These are phyloP conservation scores for Mola mola DNA, from an alignment of 2,113 vertebrate genomes.

Conservation along the genomic window DNA sequence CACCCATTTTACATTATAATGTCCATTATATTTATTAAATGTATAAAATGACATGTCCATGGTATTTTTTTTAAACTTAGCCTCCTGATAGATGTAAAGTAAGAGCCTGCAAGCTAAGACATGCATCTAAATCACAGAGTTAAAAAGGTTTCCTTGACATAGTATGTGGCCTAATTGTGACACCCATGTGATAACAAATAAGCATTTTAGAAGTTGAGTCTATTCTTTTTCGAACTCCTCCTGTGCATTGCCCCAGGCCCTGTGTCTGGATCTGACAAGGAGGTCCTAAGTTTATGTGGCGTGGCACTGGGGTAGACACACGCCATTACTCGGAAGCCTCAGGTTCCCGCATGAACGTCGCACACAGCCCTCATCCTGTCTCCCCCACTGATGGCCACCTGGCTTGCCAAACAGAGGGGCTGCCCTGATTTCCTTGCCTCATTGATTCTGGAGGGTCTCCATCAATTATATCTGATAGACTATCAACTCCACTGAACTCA, in stretches of 20 bases:
- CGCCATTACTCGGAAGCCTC: slow-evolving; percentile 74
- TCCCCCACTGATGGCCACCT: slow-evolving; percentile 64
- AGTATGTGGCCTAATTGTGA: slow-evolving; percentile 37
- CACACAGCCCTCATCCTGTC: slow-evolving; percentile 56
- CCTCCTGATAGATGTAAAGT: no score
- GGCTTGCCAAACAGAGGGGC: slow-evolving; percentile 69
- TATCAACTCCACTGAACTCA: slow-evolving; percentile 65
- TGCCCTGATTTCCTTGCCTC: slow-evolving; percentile 73
- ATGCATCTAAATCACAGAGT: no score
- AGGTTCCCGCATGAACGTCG: slow-evolving; percentile 69
- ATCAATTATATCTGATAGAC: slow-evolving; percentile 78
- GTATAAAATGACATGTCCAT: no score
- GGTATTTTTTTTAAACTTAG: no score
- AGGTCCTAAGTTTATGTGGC: slow-evolving; percentile 75
- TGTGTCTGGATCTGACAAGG: slow-evolving; percentile 66
- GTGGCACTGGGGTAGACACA: slow-evolving; percentile 71
- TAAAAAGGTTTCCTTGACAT: slow-evolving; percentile 11
- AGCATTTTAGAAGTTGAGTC: slow-evolving; percentile 44
- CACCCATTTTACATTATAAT: slow-evolving; percentile 4
- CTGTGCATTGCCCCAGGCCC: slow-evolving; percentile 54
- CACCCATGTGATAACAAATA: slow-evolving; percentile 32
- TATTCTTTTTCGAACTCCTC: slow-evolving; percentile 58
- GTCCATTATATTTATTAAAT: not conserved
- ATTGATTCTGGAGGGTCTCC: slow-evolving; percentile 75
- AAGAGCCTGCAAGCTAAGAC: not conserved